Evolutionary conservation across 92 coral and sea anemone genomes (phyloP), one percentile per base, ranked within the genome.

Genomic region (Porites evermanni): DNA sequence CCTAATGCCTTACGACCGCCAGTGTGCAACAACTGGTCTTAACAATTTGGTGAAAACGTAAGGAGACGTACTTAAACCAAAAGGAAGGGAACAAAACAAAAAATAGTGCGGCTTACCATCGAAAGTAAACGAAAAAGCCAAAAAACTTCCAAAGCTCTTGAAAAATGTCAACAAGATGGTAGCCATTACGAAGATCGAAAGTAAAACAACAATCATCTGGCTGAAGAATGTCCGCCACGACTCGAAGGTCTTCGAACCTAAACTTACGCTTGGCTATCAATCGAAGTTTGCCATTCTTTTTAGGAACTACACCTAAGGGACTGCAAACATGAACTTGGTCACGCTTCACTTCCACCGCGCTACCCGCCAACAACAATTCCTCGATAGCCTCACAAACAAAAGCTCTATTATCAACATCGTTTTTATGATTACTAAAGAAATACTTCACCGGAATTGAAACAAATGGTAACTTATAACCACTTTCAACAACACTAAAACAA

Each of bases 251-350:
- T 71, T 81, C 78, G 68, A 68, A 69, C 69, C 14, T 81, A 70
- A 81, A 81, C 53, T 69, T 81, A 71, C 16, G 77, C 77, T 81
- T 81, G 75, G 78, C 68, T 29, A 84, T 89, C 72, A 89, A 59
- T 67, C 87, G 73, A 64, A 90, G 76, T 20, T 80, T 88, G 79
- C 78, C 79, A 53, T 89, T 89, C 72, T 87, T 88, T 72, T 88
- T 32, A 32, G 38, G 38, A 32, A 32, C 38, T 32, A 32, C 38
- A 32, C 44, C 44, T 32, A 32, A 32, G 61, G 93, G 93, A 56
- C 92, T 89, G 58, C 89, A 89, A 78, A 79, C 85, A 77, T 75
- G 77, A 77, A 78, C 83, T 65, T 72, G 69, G 69, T 89, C 89
- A 23, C 67, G 53, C 61, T 78, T 53, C 64, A 76, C 89, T 84